Percentiles rank a stretch among this genome's conserved stretches.
These are phyloP conservation scores for Manduca sexta DNA, from an alignment of 1,140 invertebrate species.

Conservation along the genomic window DNA sequence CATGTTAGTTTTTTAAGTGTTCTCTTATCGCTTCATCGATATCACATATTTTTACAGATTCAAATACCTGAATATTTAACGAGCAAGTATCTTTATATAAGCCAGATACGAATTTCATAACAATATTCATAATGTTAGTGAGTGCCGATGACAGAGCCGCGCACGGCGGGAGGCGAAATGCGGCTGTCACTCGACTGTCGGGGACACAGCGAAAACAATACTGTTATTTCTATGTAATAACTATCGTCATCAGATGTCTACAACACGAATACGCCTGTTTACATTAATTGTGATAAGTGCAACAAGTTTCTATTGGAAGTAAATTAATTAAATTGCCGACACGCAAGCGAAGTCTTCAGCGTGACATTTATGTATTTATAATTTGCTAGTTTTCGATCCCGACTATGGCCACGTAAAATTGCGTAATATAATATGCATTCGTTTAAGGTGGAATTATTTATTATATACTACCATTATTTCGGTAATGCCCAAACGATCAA, in stretches of 20 bases:
- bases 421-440: too few relatives aligned
- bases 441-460: too few relatives aligned
- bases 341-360: too few relatives aligned
- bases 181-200: slow-evolving; percentile 47
- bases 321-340: not conserved
- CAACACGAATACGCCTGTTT: slow-evolving; percentile 39
- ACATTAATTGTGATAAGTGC: slow-evolving; percentile 26
- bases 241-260: slow-evolving; percentile 50
- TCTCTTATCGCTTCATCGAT: too few relatives aligned
- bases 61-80: too few relatives aligned
- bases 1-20: too few relatives aligned
- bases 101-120: slow-evolving; percentile 15
- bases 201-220: slow-evolving; percentile 50
- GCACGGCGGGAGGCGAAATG: slow-evolving; percentile 40
- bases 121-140: slow-evolving; percentile 26
- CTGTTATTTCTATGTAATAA: slow-evolving; percentile 49
- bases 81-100: not conserved
- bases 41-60: too few relatives aligned
- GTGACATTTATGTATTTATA: too few relatives aligned
- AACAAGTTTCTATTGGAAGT: not conserved
- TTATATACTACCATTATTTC: too few relatives aligned
- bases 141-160: slow-evolving; percentile 52
- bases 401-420: too few relatives aligned
- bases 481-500: too few relatives aligned
- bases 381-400: too few relatives aligned